Percentiles rank a stretch among this genome's conserved stretches.
Conservation (phyloP, 1,140 invertebrate genomes). For the Ctenoplectra terminalis region DNA sequence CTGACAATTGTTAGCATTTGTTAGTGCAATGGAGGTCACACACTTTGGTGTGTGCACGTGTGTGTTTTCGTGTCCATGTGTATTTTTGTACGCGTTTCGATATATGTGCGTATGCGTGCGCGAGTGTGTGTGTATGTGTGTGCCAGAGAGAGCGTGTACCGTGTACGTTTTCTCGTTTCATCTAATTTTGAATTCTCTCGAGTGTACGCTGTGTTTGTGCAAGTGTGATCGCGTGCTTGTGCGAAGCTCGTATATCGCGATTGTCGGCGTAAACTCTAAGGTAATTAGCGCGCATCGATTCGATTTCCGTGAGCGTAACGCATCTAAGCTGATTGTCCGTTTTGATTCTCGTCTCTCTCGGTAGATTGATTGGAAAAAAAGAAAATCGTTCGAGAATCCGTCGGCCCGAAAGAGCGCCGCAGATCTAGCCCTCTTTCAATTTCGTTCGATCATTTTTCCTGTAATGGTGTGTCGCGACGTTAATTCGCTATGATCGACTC, state of each 20-base stretch:
- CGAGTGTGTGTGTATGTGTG: too few relatives aligned
- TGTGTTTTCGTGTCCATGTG: not conserved
- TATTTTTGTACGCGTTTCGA: not conserved
- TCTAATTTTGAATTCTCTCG: slow-evolving; percentile 4
- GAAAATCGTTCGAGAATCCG: not conserved
- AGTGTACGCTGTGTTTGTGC: not conserved
- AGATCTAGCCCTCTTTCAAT: not conserved
- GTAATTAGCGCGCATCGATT: slow-evolving; percentile 36
- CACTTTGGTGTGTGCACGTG: slow-evolving; percentile 33
- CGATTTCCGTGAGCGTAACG: slow-evolving; percentile 16
- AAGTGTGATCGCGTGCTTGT: slow-evolving; percentile 45
- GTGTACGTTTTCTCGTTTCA: slow-evolving; percentile 27
- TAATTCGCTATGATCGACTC: slow-evolving; percentile 17
- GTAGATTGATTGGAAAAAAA: not conserved
- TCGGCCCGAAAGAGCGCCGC: not conserved
- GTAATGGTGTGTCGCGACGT: slow-evolving; percentile 57
- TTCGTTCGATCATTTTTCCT: slow-evolving; percentile 40
- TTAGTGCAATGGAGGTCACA: slow-evolving; percentile 79
- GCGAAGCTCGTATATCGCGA: slow-evolving; percentile 56
- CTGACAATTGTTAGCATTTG: slow-evolving; percentile 82
- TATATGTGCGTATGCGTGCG: not conserved
- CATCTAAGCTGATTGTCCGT: slow-evolving; percentile 50
- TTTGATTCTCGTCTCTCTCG: slow-evolving; percentile 21
- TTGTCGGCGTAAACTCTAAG: slow-evolving; percentile 20
- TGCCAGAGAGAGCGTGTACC: too few relatives aligned